These are phyloP conservation scores for Platycercus adscitus DNA, from an alignment of 2,113 vertebrate species.

Conservation along the genomic window DNA sequence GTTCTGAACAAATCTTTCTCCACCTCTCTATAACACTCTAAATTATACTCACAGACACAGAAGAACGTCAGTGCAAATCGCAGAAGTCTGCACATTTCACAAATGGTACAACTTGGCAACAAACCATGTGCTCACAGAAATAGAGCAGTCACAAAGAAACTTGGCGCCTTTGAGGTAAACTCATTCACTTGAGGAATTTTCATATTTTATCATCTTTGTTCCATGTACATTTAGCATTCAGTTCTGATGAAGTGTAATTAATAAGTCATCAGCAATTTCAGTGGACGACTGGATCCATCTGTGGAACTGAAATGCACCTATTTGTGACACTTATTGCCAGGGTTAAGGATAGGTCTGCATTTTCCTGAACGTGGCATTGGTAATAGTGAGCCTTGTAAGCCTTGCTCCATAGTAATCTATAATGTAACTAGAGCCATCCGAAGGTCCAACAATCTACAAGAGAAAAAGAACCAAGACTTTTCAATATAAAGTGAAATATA, in stretches of 20 bases:
- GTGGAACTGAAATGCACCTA: neutral
- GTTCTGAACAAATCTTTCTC: neutral
- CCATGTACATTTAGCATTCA: neutral
- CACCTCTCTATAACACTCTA: neutral
- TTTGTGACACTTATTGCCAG: constrained; percentile 38
- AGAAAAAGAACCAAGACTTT: constrained; percentile 42
- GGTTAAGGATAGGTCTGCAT: constrained; percentile 87
- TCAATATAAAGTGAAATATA: constrained; percentile 52
- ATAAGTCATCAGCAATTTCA: neutral
- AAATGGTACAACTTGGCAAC: neutral
- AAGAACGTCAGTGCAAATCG: neutral
- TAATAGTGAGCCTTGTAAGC: constrained; percentile 89
- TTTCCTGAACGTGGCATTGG: constrained; percentile 94
- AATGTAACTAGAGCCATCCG: constrained; percentile 95
- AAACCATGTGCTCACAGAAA: neutral
- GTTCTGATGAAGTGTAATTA: neutral
- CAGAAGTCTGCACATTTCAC: neutral
- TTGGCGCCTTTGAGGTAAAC: neutral
- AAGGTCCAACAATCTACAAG: constrained; percentile 93
- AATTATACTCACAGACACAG: neutral
- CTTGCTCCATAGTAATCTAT: constrained; percentile 98
- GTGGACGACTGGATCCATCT: neutral
- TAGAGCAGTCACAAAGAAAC: neutral
- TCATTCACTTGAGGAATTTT: neutral
- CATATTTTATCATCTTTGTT: neutral